A percentile compares a stretch with the other conserved stretches of the same genome.
These are phyloP conservation scores for Calliopsis andreniformis DNA, from an alignment of 1,140 invertebrate genomes.

Conservation along the genomic window DNA sequence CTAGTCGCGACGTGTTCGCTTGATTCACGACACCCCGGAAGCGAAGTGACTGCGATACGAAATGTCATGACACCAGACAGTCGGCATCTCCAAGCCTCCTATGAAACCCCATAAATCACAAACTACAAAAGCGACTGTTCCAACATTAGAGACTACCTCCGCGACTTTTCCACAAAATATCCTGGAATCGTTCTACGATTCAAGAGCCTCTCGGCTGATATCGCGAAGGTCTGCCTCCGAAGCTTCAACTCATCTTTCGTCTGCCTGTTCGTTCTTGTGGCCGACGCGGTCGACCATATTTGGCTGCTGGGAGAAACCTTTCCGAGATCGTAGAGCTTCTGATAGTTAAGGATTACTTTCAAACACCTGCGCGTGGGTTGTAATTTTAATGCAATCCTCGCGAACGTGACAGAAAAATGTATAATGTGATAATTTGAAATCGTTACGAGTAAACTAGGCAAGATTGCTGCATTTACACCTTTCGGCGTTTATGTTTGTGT, in stretches of 20 bases:
- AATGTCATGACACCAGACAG: slow-evolving; percentile 58
- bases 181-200: slow-evolving; percentile 6
- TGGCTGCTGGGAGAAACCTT: neutral
- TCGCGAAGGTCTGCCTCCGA: neutral
- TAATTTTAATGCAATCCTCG: slow-evolving; percentile 18
- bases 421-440: slow-evolving; percentile 44
- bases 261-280: neutral
- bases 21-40: slow-evolving; percentile 68
- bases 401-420: slow-evolving; percentile 19
- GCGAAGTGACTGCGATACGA: slow-evolving; percentile 57
- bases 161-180: slow-evolving; percentile 26
- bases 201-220: neutral
- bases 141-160: slow-evolving; percentile 44
- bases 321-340: neutral
- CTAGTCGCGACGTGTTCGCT: slow-evolving; percentile 50
- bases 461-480: slow-evolving; percentile 42
- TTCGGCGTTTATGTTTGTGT: slow-evolving; percentile 16
- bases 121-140: slow-evolving; percentile 59
- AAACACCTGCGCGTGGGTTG: neutral
- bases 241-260: neutral
- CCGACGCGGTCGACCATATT: slow-evolving; percentile 1
- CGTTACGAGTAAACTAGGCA: neutral
- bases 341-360: neutral
- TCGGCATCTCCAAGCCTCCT: slow-evolving; percentile 47
- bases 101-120: slow-evolving; percentile 61